Percentiles rank a stretch among this genome's conserved stretches.
These are phyloP conservation scores for Phymorhynchus buccinoides DNA, from an alignment of 1,140 invertebrate genomes.

Conservation along the genomic window DNA sequence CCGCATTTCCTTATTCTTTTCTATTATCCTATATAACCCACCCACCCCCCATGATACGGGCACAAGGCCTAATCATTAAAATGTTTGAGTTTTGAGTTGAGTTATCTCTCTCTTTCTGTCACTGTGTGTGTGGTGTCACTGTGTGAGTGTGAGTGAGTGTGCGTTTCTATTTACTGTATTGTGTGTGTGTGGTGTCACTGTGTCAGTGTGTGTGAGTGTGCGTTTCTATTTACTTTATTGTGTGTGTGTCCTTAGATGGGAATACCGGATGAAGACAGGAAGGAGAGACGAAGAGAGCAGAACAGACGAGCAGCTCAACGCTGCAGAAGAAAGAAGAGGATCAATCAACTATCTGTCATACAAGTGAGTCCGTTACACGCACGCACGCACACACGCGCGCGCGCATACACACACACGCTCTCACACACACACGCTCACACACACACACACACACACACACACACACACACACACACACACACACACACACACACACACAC, in stretches of 20 bases:
- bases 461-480: constrained; percentile 2
- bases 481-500: not conserved
- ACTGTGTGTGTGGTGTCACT: no score
- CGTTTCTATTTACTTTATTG: not conserved
- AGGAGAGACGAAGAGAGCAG: constrained; percentile 45
- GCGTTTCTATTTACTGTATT: not conserved
- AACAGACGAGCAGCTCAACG: constrained; percentile 49
- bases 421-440: not conserved
- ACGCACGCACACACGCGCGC: not conserved
- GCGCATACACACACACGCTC: not conserved
- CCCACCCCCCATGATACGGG: no score
- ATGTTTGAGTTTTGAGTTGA: no score
- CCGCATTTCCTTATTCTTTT: no score
- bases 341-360: constrained; percentile 38
- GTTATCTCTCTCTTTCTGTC: no score
- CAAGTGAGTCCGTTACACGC: constrained; percentile 33
- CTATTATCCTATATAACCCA: no score
- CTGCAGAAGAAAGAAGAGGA: constrained; percentile 47
- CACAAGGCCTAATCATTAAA: no score
- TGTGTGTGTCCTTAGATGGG: constrained; percentile 45
- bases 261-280: constrained; percentile 40
- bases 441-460: constrained; percentile 11
- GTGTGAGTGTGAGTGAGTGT: no score
- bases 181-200: no score
- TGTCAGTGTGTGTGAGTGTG: no score